Evolutionary conservation across 2,797 vertebrate species (phyloP), one percentile per base, ranked within the genome.

Genomic region (Neopelma chrysocephalum): DNA sequence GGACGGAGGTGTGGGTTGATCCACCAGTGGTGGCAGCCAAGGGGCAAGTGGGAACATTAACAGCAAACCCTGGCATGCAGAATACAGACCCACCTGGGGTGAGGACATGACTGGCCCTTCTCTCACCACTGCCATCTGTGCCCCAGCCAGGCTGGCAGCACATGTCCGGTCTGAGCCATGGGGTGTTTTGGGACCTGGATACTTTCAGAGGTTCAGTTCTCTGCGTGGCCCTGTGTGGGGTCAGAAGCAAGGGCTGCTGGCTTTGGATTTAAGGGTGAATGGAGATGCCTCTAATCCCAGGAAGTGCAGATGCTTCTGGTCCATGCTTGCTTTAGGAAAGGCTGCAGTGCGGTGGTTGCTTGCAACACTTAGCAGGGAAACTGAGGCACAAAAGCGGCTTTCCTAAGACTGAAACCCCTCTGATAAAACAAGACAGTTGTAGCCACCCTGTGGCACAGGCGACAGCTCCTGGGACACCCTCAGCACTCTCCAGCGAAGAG

Each of bases 161-260:
- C 0, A 0, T 27, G 36, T 9, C 64, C n/a, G 15, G 8, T 31
- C n/a, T 1, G 2, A 79, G 47, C 38, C 38, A 7, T 2, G 47
- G 40, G 8, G 3, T 11, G 15, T 40, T 93, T 40, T 6, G 5
- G 47, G 31, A 29, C 25, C 32, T 26, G 68, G 48, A 19, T 60
- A 32, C n/a, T 78, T 38, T 81, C 57, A 53, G 64, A 26, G 1
- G 12, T 40, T 84, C 38, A 11, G 21, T 12, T 91, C 16, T 11
- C 23, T 64, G 11, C 4, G 1, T 38, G 51, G 21, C 31, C 36
- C 17, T 7, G 1, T 25, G 61, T 19, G 3, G 12, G 15, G 31
- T 36, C 42, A 79, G 71, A 69, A 69, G 19, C 12, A 69, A 84
- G 18, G 31, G 11, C 16, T 72, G 11, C 50, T 66, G 62, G 12